phyloP scores from a whole-genome alignment of 2,888 invertebrate species.

The Plemyria rubiginata region DNA sequence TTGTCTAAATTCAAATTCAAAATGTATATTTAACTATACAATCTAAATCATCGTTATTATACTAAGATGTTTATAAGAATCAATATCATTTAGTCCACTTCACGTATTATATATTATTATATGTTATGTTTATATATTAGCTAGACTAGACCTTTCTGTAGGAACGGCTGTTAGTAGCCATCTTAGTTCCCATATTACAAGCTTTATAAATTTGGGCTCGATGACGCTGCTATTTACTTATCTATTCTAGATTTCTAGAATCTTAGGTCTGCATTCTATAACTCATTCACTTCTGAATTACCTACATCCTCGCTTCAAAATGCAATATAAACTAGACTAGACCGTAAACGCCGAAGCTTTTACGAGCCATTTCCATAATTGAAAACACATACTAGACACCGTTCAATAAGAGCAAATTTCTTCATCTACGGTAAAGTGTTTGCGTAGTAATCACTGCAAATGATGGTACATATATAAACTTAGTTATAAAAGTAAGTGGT shows the following conservation, averaged over 20 bases:
- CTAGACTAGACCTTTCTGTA: too few species aligned
- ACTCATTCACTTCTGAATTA: conserved; percentile 1
- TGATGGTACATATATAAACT: conserved; percentile 54
- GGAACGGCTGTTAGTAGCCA: too few species aligned
- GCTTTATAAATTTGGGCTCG: too few species aligned
- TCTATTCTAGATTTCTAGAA: neutral
- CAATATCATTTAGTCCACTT: too few species aligned
- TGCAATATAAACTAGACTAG: conserved; percentile 24
- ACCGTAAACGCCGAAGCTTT: conserved; percentile 24
- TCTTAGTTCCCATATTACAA: too few species aligned
- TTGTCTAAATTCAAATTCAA: too few species aligned
- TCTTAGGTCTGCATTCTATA: neutral
- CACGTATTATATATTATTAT: too few species aligned
- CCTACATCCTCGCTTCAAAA: conserved; percentile 4
- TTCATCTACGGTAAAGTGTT: conserved; percentile 68
- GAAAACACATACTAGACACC: conserved; percentile 53
- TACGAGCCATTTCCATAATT: conserved; percentile 48
- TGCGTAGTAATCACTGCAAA: conserved; percentile 69
- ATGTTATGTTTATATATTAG: too few species aligned
- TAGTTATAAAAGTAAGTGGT: conserved; percentile 25
- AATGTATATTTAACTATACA: too few species aligned
- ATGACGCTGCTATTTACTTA: too few species aligned
- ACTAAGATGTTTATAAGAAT: too few species aligned
- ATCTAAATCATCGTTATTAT: too few species aligned
- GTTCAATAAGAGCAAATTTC: conserved; percentile 71